These are phyloP conservation scores for Drosophila erecta DNA, from an alignment of 1,140 invertebrate genomes.

Conservation along the genomic window DNA sequence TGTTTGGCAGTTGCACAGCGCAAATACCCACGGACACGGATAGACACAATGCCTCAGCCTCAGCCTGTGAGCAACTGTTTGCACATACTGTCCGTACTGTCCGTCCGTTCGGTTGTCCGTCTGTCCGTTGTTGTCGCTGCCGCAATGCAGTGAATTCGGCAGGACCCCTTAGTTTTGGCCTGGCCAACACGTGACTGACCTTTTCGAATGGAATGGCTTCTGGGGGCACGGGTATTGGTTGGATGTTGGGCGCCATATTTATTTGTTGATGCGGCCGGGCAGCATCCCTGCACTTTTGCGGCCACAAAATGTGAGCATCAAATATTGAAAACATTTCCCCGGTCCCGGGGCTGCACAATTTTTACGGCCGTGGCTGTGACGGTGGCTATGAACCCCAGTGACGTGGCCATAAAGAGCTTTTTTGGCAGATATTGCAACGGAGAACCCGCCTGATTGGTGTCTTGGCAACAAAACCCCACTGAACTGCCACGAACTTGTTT, in stretches of 20 bases:
- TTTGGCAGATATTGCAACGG: conserved; percentile 10
- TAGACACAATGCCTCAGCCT: conserved; percentile 43
- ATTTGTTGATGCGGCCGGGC: conserved; percentile 67
- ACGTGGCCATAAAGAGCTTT: conserved; percentile 39
- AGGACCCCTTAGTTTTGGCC: conserved; percentile 28
- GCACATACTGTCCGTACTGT: conserved; percentile 32
- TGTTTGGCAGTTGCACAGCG: conserved; percentile 50
- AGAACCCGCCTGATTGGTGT: conserved; percentile 62
- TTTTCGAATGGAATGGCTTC: conserved; percentile 14
- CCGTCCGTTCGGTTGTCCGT: conserved; percentile 3
- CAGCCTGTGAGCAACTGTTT: conserved; percentile 14
- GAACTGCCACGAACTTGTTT: conserved; percentile 27
- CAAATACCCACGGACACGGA: conserved; percentile 47
- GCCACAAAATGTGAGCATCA: conserved; percentile 73
- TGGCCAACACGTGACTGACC: conserved; percentile 67
- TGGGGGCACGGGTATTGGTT: background rate
- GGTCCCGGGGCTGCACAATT: conserved; percentile 10
- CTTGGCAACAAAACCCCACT: conserved; percentile 56
- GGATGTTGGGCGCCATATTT: conserved; percentile 31
- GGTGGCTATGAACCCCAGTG: conserved; percentile 14
- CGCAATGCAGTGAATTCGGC: conserved; percentile 76
- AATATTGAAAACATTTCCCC: conserved; percentile 68
- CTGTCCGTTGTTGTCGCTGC: conserved; percentile 32
- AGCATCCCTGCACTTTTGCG: conserved; percentile 65
- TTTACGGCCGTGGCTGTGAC: conserved; percentile 17